Evolutionary conservation across 2,113 vertebrate species (phyloP), one percentile per base, ranked within the genome.

Genomic region (Chaenogobius annularis): DNA sequence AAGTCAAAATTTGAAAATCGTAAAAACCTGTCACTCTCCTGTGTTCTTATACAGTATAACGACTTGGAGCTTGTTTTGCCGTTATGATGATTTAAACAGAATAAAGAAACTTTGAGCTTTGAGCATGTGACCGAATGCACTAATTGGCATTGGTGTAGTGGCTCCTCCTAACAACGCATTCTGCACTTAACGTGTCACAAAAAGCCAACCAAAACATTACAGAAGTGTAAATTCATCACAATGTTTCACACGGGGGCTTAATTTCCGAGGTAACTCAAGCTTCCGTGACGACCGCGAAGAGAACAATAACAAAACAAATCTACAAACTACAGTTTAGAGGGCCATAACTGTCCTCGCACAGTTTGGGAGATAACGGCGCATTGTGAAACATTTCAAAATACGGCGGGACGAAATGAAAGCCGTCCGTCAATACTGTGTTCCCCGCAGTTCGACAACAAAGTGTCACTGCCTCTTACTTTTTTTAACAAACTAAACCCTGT

Each of bases 91-190:
- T 66, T 31, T 12, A 35, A 4, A 65, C 23, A 82, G 65, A 74
- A 62, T 69, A 80, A 82, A 77, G 77, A 68, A 68, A 31, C 26
- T 1, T 31, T 1, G 26, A 31, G 26, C 26, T 31, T 31, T 31
- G 15, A 19, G 47, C 12, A 13, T 74, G 81, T 79, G 48, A 19
- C 83, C 80, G 78, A 87, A 79, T 78, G 84, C 75, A 71, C 80
- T 85, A 85, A 90, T 85, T 90, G 85, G 83, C 68, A n/a, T n/a
- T 4, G 26, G 26, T 31, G 26, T 4, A 31, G 26, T 31, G 26
- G 26, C 26, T 31, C 26, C 26, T 31, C 26, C 4, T 31, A 31
- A 31, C 26, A 31, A 31, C 26, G 26, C 26, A 31, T 31, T 31
- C 26, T 1, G 1, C 26, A 31, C 26, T 31, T 31, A 58, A 56